Evolutionary conservation across 1,140 invertebrate genomes (phyloP).

Genomic region (Andricus grossulariae): DNA sequence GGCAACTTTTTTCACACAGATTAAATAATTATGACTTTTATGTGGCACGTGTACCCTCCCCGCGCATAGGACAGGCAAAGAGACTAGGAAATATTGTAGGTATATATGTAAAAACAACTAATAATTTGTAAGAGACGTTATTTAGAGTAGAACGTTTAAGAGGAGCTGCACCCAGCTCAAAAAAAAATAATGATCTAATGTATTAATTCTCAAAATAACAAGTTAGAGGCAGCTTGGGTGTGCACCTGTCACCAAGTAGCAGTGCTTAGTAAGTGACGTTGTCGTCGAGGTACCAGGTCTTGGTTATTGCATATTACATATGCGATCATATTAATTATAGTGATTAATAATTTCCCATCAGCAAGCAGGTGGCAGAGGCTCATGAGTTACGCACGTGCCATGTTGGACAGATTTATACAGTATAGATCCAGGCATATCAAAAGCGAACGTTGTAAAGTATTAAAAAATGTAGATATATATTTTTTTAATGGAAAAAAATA

Average conservation of each 20-base stretch:
- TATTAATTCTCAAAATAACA: not conserved
- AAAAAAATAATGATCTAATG: not conserved
- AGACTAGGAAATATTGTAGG: conserved; percentile 42
- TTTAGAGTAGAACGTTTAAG: conserved; percentile 16
- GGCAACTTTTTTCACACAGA: conserved; percentile 54
- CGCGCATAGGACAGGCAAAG: conserved; percentile 69
- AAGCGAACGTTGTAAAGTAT: conserved; percentile 51
- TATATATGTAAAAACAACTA: conserved; percentile 2
- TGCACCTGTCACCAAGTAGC: conserved; percentile 74
- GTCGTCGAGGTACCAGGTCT: conserved; percentile 46
- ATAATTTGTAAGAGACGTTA: conserved; percentile 22
- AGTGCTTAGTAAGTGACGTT: conserved; percentile 62
- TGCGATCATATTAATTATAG: conserved; percentile 60
- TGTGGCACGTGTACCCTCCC: conserved; percentile 71
- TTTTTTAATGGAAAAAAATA: conserved; percentile 50
- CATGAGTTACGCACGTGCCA: conserved; percentile 68
- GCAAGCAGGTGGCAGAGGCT: conserved; percentile 71
- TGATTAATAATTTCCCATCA: conserved; percentile 69
- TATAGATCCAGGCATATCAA: conserved; percentile 70
- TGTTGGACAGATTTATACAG: conserved; percentile 62
- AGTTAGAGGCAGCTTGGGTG: conserved; percentile 69
- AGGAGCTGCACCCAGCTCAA: conserved; percentile 9
- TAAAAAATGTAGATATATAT: conserved; percentile 17
- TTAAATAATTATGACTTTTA: conserved; percentile 36
- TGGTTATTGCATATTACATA: conserved; percentile 53